Base-by-base conservation (phyloP, 2,888 invertebrate species). In the Eurytoma californica region DNA sequence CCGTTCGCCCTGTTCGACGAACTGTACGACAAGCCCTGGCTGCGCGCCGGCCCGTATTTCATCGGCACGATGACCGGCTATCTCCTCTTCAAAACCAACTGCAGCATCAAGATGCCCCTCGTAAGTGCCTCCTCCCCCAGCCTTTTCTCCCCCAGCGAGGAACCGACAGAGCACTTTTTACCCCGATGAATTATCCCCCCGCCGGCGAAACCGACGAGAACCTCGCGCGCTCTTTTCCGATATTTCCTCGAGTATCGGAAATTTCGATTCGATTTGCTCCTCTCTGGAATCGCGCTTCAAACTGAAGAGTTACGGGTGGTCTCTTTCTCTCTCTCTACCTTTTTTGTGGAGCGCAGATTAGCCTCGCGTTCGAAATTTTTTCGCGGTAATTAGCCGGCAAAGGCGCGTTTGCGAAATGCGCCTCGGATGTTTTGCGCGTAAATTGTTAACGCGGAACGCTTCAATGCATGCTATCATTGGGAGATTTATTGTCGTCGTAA, bases 1-100 rank as follows among this genome's bases (percentile, higher is more conserved):
- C 96, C 96, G 0, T 96, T 96, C 85, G 95, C 95, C 83, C 93
- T 96, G 86, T 96, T 96, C 89, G 95, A 96, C 90, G 94, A 95
- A 82, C 91, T 96, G 9, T 96, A 96, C 88, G 95, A 96, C 90
- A 96, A 96, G 86, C 96, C 96, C 12, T 96, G 96, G 96, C 92
- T 95, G 82, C 92, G 96, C 85, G 94, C 95, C 30, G 95, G 95
- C 12, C 94, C 96, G 13, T 96, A 96, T 88, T 92, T 96, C 86
- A 91, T 96, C 69, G 96, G 96, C 80, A 95, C 96, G 92, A 91
- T 93, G 55, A 93, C 94, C 7, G 96, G 96, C 1, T 95, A 95
- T 91, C 92, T 94, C 77, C 90, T 96, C 53, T 94, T 94, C 88
- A 93, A 92, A 86, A 93, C 94, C 3, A 94, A 94, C 86, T 93